Conservation (phyloP, 2,113 vertebrate species). For the Synodontis membranacea region DNA sequence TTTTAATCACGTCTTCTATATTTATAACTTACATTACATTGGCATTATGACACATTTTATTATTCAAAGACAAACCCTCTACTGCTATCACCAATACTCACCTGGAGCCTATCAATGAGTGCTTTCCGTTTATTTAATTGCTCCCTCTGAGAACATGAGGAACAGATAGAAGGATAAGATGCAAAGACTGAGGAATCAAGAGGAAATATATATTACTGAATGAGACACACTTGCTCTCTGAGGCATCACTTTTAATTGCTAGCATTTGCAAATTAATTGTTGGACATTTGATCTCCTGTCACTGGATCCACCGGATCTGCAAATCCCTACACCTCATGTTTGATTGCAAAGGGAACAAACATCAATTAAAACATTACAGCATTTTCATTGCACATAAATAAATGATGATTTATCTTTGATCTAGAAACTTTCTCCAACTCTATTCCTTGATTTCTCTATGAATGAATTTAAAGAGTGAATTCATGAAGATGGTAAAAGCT, state of each 20-base stretch:
- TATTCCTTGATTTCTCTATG: neutral
- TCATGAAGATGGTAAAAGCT: neutral
- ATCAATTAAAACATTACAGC: neutral
- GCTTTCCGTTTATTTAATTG: neutral
- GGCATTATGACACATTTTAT: neutral
- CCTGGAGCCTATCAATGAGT: neutral
- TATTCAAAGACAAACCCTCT: neutral
- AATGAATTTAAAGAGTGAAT: neutral
- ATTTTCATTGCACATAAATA: neutral
- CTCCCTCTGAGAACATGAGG: neutral
- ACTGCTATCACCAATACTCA: neutral
- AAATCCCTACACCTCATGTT: neutral
- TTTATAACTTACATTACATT: neutral
- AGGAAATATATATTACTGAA: neutral
- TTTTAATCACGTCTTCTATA: neutral
- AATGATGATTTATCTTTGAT: neutral
- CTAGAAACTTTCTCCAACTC: neutral
- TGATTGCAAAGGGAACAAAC: neutral
- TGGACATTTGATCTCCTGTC: neutral
- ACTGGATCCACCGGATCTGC: neutral
- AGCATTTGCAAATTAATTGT: neutral
- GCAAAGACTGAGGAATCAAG: neutral
- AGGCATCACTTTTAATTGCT: neutral
- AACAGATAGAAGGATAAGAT: neutral
- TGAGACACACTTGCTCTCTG: neutral